These are phyloP conservation scores for Micromys minutus DNA, from an alignment of 2,113 vertebrate genomes.

Conservation along the genomic window DNA sequence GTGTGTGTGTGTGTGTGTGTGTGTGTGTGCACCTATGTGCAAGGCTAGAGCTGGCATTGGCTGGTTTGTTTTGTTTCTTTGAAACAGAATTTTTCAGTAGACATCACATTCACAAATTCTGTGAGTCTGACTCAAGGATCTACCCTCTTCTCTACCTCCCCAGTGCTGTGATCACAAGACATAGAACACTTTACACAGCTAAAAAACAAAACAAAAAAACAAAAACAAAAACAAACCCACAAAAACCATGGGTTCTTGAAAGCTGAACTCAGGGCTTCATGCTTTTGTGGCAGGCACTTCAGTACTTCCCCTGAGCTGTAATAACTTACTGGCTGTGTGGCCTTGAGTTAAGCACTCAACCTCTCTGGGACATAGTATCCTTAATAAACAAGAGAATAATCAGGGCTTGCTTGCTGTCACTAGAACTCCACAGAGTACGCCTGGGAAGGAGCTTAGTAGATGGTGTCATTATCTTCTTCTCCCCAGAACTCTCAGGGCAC, in stretches of 20 bases:
- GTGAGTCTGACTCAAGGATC: not conserved
- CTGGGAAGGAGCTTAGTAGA: constrained; percentile 58
- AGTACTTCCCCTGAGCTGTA: not conserved
- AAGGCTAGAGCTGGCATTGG: too few species aligned
- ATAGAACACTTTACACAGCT: not conserved
- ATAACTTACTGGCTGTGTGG: not conserved
- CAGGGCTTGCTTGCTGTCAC: constrained; percentile 29
- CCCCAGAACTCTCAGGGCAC: constrained; percentile 67
- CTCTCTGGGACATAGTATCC: not conserved
- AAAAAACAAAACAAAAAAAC: not conserved
- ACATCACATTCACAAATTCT: too few species aligned
- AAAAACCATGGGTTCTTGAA: not conserved
- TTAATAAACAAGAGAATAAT: constrained; percentile 7
- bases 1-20: not conserved
- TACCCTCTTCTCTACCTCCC: not conserved
- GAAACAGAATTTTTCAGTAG: not conserved
- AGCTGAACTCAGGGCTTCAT: not conserved
- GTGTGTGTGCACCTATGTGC: too few species aligned
- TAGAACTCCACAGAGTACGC: constrained; percentile 1
- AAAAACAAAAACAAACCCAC: not conserved
- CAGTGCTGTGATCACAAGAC: not conserved
- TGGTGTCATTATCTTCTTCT: constrained; percentile 64
- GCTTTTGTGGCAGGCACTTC: not conserved
- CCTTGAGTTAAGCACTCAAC: not conserved
- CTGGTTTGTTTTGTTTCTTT: not conserved